A percentile compares a stretch with the other conserved stretches of the same genome.
phyloP scores from a whole-genome alignment of 2,113 vertebrate species.

The Nematolebias whitei region DNA sequence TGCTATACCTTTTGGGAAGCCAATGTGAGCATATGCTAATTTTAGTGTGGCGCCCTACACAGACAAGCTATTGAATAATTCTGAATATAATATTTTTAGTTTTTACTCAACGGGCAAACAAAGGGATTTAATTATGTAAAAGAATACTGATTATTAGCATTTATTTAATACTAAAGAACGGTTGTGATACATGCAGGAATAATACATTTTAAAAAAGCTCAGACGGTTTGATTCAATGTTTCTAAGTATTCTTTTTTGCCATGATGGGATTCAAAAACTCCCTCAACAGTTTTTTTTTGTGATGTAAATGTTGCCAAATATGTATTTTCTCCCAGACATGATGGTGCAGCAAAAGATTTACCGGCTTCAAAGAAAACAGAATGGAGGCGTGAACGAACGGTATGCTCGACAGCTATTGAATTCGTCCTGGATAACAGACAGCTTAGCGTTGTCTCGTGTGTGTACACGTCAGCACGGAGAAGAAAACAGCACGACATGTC shows the following conservation, averaged over 20 bases:
- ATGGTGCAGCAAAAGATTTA: slow-evolving; percentile 11
- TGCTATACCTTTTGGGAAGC: neutral
- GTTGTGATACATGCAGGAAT: neutral
- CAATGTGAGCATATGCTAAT: slow-evolving; percentile 23
- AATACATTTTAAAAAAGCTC: neutral
- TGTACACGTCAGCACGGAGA: slow-evolving; percentile 42
- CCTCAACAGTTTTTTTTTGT: neutral
- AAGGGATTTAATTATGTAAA: neutral
- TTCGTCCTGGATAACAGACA: slow-evolving; percentile 54
- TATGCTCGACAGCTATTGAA: slow-evolving; percentile 39
- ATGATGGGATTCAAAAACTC: slow-evolving; percentile 11
- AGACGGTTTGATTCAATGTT: neutral
- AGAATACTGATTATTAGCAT: slow-evolving; percentile 5
- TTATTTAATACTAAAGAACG: slow-evolving; percentile 14
- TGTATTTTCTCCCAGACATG: slow-evolving; percentile 1
- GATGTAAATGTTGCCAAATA: neutral
- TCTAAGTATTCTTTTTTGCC: neutral
- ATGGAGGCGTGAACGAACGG: slow-evolving; percentile 13
- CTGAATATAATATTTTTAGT: neutral
- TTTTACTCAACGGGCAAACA: neutral
- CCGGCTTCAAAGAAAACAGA: slow-evolving; percentile 23
- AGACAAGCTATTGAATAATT: neutral
- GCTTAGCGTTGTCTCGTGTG: slow-evolving; percentile 45
- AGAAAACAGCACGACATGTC: slow-evolving; percentile 44
- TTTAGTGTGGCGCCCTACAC: neutral